Conservation (phyloP, 2,888 invertebrate species). For the Cryptops parisi region DNA sequence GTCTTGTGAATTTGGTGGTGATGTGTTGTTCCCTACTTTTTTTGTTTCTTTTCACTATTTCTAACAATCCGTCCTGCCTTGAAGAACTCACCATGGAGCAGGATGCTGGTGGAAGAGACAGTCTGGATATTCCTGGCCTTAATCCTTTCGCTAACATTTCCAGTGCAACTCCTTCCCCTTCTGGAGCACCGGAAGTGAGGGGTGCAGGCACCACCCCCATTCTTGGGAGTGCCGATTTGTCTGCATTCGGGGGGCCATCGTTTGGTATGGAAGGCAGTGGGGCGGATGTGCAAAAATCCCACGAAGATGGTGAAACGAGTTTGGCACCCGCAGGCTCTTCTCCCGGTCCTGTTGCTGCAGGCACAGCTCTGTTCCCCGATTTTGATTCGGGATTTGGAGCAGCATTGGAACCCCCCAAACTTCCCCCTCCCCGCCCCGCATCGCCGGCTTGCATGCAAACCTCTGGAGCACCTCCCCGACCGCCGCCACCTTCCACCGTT, state of each 20-base stretch:
- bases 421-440: not conserved
- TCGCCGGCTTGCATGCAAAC: not conserved
- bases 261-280: slow-evolving; percentile 15
- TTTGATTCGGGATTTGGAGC: slow-evolving; percentile 12
- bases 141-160: slow-evolving; percentile 18
- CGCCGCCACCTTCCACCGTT: slow-evolving; percentile 15
- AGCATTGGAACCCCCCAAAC: too few species aligned
- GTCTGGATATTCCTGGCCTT: slow-evolving; percentile 21
- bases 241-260: slow-evolving; percentile 18
- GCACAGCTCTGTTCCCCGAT: slow-evolving; percentile 8
- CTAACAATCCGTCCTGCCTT: not conserved
- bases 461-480: slow-evolving; percentile 11
- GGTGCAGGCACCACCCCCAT: slow-evolving; percentile 25
- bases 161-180: slow-evolving; percentile 23
- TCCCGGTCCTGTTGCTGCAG: not conserved
- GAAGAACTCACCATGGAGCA: slow-evolving; percentile 16
- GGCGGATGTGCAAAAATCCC: slow-evolving; percentile 4
- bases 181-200: slow-evolving; percentile 22
- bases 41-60: slow-evolving; percentile 1
- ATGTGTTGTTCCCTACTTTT: not conserved
- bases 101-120: slow-evolving; percentile 10
- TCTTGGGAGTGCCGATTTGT: slow-evolving; percentile 20
- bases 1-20: too few species aligned
- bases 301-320: slow-evolving; percentile 4
- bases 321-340: not conserved